A percentile compares a stretch with the other conserved stretches of the same genome.
Evolutionary conservation across 2,797 vertebrate genomes (phyloP).

Genomic region (Onychomys torridus): DNA sequence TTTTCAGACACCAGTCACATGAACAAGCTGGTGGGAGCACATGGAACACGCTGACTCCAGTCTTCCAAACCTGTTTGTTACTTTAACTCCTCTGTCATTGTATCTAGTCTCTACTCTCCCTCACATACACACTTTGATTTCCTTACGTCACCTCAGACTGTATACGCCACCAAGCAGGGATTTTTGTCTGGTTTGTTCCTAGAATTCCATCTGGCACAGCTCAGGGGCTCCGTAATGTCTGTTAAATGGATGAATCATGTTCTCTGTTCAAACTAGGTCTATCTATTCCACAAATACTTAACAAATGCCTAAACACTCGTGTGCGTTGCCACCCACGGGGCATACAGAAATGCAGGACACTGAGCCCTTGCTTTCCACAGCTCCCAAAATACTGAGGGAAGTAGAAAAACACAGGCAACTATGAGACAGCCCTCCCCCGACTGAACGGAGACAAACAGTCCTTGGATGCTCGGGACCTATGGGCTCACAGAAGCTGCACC

Average conservation of each 20-base stretch:
- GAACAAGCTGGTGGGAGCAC: not conserved
- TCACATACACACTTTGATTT: not conserved
- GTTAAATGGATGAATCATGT: not conserved
- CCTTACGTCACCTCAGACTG: not conserved
- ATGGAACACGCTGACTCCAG: not conserved
- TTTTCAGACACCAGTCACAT: not conserved
- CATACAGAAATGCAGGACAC: not conserved
- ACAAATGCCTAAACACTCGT: not conserved
- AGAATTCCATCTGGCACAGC: not conserved
- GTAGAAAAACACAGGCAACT: not conserved
- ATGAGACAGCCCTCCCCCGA: not conserved
- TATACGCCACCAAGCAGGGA: not conserved
- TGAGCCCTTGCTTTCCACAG: not conserved
- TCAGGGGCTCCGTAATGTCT: not conserved
- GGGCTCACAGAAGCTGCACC: not conserved
- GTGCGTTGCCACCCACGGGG: not conserved
- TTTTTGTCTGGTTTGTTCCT: slow-evolving; percentile 28
- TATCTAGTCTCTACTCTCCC: not conserved
- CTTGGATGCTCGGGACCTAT: not conserved
- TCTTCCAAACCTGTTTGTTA: not conserved
- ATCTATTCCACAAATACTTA: slow-evolving; percentile 34
- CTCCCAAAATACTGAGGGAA: not conserved
- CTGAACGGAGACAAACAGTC: not conserved
- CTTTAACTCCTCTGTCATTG: not conserved
- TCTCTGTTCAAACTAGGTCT: not conserved